Evolutionary conservation across 1,140 invertebrate species (phyloP).

Genomic region (Apis dorsata): DNA sequence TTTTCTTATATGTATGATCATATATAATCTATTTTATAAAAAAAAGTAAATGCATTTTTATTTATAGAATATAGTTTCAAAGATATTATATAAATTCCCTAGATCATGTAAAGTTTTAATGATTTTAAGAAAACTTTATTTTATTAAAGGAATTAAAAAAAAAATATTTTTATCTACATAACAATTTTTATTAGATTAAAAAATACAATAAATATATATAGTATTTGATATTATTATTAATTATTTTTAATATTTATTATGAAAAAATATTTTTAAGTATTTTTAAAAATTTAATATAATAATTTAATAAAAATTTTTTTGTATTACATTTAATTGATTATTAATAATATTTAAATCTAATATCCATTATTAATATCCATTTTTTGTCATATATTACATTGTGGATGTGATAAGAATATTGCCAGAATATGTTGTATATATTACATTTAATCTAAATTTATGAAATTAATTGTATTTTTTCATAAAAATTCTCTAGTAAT

Average conservation of each 20-base stretch:
- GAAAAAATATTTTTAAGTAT: not conserved
- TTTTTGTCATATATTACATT: too few relatives aligned
- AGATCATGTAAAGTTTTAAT: conserved; percentile 5
- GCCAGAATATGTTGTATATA: too few relatives aligned
- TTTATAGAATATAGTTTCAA: not conserved
- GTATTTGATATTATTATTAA: not conserved
- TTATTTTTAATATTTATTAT: not conserved
- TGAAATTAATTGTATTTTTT: not conserved
- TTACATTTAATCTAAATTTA: not conserved
- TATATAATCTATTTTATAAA: not conserved
- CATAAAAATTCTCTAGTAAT: not conserved
- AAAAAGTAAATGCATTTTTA: not conserved
- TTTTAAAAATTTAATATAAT: not conserved
- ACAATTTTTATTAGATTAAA: not conserved
- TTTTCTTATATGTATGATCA: not conserved
- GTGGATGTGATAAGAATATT: not conserved
- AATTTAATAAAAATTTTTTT: not conserved
- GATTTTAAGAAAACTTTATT: conserved; percentile 16
- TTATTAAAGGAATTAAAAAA: not conserved
- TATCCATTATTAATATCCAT: not conserved
- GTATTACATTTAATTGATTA: not conserved
- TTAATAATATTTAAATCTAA: not conserved
- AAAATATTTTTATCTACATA: not conserved
- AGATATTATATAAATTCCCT: conserved; percentile 11
- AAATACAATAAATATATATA: not conserved